Evolutionary conservation across 2,888 invertebrate genomes (phyloP).

Genomic region (Agriopis marginaria): DNA sequence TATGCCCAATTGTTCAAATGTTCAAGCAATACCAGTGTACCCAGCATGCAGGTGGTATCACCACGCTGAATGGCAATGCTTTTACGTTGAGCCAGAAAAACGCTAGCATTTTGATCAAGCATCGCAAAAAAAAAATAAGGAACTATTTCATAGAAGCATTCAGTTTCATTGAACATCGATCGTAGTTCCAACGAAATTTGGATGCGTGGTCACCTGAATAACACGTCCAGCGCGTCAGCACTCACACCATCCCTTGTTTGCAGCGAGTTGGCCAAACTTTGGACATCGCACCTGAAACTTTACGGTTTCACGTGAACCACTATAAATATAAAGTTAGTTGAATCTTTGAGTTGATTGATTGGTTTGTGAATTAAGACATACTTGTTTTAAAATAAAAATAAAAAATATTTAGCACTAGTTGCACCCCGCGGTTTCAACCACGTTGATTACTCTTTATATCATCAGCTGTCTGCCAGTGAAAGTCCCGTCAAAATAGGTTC

Average conservation of each 20-base stretch:
- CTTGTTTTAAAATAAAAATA: not conserved
- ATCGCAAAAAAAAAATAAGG: too few relatives aligned
- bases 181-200: conserved; percentile 10
- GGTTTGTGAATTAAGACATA: conserved; percentile 7
- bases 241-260: conserved; percentile 64
- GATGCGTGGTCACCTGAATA: conserved; percentile 48
- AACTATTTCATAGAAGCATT: not conserved
- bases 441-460: too few relatives aligned
- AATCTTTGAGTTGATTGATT: conserved; percentile 22
- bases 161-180: not conserved
- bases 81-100: too few relatives aligned
- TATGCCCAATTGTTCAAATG: too few relatives aligned
- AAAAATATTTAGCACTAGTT: not conserved
- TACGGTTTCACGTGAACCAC: conserved; percentile 43
- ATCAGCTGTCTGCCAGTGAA: too few relatives aligned
- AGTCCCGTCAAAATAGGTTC: too few relatives aligned
- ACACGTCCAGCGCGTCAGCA: conserved; percentile 58
- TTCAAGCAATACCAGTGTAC: too few relatives aligned
- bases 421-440: too few relatives aligned
- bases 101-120: too few relatives aligned
- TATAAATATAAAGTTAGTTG: conserved; percentile 27
- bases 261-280: conserved; percentile 62
- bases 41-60: too few relatives aligned
- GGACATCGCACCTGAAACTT: conserved; percentile 60
- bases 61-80: too few relatives aligned